phyloP scores from a whole-genome alignment of 2,888 invertebrate species.

The Tachina fera region DNA sequence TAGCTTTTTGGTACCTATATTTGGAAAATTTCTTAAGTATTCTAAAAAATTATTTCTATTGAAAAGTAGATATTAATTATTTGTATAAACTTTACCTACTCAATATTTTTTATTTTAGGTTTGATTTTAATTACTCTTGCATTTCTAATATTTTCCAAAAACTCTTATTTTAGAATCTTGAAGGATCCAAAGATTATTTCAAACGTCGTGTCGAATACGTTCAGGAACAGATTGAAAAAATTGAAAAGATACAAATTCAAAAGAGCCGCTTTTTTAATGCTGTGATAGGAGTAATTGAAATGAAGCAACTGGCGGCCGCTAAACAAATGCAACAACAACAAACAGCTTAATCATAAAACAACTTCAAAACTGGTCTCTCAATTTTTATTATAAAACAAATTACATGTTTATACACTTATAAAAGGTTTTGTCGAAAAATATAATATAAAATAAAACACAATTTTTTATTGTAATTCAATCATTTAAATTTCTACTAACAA shows the following conservation, averaged over 20 bases:
- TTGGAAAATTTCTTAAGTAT: too few relatives aligned
- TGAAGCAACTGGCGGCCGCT: conserved; percentile 84
- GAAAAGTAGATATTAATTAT: too few relatives aligned
- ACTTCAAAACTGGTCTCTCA: conserved; percentile 33
- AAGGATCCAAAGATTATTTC: conserved; percentile 95
- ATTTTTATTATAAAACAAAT: conserved; percentile 33
- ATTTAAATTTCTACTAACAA: conserved; percentile 23
- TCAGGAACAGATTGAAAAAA: conserved; percentile 96
- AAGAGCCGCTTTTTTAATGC: conserved; percentile 92
- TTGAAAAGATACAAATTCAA: conserved; percentile 86
- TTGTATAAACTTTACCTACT: too few relatives aligned
- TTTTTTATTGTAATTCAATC: conserved; percentile 30
- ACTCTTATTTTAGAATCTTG: conserved; percentile 85
- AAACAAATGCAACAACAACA: conserved; percentile 78
- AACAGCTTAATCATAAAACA: conserved; percentile 71
- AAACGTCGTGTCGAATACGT: conserved; percentile 95
- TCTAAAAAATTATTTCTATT: too few relatives aligned
- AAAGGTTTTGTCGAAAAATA: conserved; percentile 28
- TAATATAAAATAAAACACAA: conserved; percentile 43
- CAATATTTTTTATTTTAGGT: too few relatives aligned
- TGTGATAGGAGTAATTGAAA: conserved; percentile 90
- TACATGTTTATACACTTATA: conserved; percentile 44
- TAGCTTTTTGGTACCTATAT: too few relatives aligned
- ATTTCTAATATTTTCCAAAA: not conserved
- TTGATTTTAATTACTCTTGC: not conserved